These are phyloP conservation scores for Clistopyga incitator DNA, from an alignment of 2,888 invertebrate genomes.

Conservation along the genomic window DNA sequence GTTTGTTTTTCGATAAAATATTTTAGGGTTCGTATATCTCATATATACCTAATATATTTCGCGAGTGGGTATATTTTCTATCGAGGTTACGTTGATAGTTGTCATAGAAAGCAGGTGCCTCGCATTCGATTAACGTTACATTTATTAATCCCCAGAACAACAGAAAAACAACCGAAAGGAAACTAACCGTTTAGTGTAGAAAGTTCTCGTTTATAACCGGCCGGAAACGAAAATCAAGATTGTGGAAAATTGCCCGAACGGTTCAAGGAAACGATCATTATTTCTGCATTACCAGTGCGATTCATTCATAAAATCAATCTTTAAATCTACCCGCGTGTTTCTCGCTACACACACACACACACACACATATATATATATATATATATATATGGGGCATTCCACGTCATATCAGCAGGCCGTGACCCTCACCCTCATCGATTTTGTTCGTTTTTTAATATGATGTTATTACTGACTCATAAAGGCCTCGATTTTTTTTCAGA, in stretches of 20 bases:
- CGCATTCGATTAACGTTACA: neutral
- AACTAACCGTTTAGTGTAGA: neutral
- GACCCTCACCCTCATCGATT: no score
- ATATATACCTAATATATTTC: no score
- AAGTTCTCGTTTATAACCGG: neutral
- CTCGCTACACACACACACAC: constrained; percentile 7
- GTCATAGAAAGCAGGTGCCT: neutral
- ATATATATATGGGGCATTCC: no score
- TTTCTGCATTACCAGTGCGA: neutral
- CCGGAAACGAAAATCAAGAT: neutral
- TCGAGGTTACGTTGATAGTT: constrained; percentile 30
- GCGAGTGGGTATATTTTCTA: constrained; percentile 1
- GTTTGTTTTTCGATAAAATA: no score
- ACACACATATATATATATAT: neutral
- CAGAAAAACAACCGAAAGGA: neutral
- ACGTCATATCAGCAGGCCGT: no score
- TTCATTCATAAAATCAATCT: constrained; percentile 14
- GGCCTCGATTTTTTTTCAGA: no score
- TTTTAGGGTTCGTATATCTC: no score
- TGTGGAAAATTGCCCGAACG: neutral
- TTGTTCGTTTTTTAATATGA: no score
- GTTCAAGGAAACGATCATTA: constrained; percentile 3
- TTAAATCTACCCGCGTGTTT: neutral
- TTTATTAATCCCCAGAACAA: neutral
- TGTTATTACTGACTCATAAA: no score